Base-by-base conservation (phyloP, 35 echinoderm and acorn worm species). In the Acanthaster planci region DNA sequence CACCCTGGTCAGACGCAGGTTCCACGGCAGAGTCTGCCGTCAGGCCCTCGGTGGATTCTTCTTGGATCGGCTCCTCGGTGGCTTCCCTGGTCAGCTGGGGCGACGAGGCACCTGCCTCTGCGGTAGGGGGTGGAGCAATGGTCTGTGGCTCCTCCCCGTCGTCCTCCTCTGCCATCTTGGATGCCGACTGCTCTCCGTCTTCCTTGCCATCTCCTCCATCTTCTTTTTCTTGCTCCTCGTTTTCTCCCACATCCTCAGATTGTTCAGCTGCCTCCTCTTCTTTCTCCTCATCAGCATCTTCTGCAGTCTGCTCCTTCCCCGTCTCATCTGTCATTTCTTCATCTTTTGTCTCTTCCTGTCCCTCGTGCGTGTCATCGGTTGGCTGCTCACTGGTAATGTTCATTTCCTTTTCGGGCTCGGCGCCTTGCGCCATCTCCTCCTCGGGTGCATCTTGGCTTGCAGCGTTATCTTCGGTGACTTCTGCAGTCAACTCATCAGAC, bases 11-110 rank as follows among this genome's bases (percentile, higher is more conserved):
- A 6, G 64, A 31, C 7, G 5, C 16, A n/a, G 59, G 59, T 47
- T 35, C 64, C 10, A 26, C 34, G 1, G 5, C 9, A n/a, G 59
- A 31, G 26, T 35, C 64, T 30, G 64, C 34, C 29, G 5, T 21
- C 16, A n/a, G 59, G 1, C 30, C 59, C 12, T 67, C n/a, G 30
- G 7, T 34, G 34, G 64, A 1, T 34, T 72, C 64, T 16, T 72
- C 64, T 26, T 72, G 64, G 29, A 72, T 72, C 10, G 64, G 26
- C 34, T 72, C 64, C 34, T 72, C 64, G 1, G 64, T 72, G 22
- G 64, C 64, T 34, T 72, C 64, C 30, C 64, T 72, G 21, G 30
- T 72, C 29, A 72, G 34, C 64, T 72, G 64, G 34, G 64, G 64
- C 30, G 64, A 72, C 1, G 64, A 31, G 2, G 64, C 4, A 26